Conservation (phyloP, 2,797 vertebrate genomes). For the Strix occidentalis region DNA sequence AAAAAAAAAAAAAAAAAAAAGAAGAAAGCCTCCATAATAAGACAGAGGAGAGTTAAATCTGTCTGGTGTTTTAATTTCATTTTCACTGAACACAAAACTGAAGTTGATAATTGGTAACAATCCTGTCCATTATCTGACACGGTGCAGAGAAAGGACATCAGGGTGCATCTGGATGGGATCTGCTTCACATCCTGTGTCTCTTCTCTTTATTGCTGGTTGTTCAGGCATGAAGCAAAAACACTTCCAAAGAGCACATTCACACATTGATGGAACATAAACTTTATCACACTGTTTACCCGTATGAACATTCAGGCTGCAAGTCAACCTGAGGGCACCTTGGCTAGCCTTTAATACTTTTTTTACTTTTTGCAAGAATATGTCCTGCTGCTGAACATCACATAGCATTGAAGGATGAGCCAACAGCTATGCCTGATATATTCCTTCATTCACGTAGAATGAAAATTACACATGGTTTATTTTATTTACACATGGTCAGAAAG, state of each 20-base stretch:
- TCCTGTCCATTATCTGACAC: not conserved
- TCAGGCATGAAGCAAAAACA: constrained; percentile 31
- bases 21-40: not conserved
- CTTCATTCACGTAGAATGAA: not conserved
- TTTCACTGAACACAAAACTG: not conserved
- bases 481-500: not conserved
- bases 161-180: not conserved
- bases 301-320: constrained; percentile 1
- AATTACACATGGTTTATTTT: not conserved
- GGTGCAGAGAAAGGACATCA: not conserved
- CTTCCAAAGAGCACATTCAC: constrained; percentile 35
- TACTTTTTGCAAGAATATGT: not conserved
- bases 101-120: not conserved
- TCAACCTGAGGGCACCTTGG: constrained; percentile 10
- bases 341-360: not conserved
- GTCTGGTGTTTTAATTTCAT: not conserved
- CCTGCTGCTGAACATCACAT: not conserved
- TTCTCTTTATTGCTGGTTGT: not conserved
- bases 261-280: constrained; percentile 46
- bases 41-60: not conserved
- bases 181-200: not conserved
- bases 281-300: not conserved
- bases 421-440: not conserved
- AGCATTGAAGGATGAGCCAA: not conserved
- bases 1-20: rapidly evolving